Conservation (phyloP, 2,113 vertebrate species). For the Sceloporus tristichus region DNA sequence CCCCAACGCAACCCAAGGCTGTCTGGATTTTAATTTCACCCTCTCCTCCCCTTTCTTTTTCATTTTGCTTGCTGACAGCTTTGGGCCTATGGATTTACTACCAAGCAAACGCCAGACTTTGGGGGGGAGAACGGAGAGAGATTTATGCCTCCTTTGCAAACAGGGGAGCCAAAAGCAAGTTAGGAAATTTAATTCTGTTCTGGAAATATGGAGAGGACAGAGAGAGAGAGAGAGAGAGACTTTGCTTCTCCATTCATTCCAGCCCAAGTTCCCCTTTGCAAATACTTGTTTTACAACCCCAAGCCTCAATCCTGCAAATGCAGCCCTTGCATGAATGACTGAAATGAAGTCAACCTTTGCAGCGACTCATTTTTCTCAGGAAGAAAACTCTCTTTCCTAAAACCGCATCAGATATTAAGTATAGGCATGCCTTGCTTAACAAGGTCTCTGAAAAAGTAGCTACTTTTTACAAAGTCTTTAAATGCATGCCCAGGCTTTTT, state of each 20-base stretch:
- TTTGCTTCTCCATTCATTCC: background rate
- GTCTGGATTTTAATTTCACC: conserved; percentile 60
- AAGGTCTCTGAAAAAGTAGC: too few relatives aligned
- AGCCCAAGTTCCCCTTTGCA: conserved; percentile 34
- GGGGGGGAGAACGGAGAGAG: conserved; percentile 59
- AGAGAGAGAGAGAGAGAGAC: conserved; percentile 50
- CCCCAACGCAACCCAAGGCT: conserved; percentile 31
- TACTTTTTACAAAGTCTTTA: too few relatives aligned
- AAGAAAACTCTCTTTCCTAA: too few relatives aligned
- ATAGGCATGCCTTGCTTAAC: background rate
- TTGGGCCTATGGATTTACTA: conserved; percentile 64
- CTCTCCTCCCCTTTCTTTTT: conserved; percentile 26
- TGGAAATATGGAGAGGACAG: conserved; percentile 62
- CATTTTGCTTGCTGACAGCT: conserved; percentile 70
- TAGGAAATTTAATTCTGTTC: conserved; percentile 67
- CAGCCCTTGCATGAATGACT: background rate
- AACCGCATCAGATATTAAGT: background rate
- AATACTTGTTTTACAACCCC: conserved; percentile 1
- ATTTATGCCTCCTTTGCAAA: conserved; percentile 63
- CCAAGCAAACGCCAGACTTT: conserved; percentile 47
- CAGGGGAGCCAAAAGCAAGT: conserved; percentile 59
- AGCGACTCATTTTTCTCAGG: background rate
- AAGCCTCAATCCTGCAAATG: conserved; percentile 11
- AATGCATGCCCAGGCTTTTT: too few relatives aligned
- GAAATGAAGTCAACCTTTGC: fast-evolving